Evolutionary conservation across 2,888 invertebrate species (phyloP).

Genomic region (Drosophila aldrichi): DNA sequence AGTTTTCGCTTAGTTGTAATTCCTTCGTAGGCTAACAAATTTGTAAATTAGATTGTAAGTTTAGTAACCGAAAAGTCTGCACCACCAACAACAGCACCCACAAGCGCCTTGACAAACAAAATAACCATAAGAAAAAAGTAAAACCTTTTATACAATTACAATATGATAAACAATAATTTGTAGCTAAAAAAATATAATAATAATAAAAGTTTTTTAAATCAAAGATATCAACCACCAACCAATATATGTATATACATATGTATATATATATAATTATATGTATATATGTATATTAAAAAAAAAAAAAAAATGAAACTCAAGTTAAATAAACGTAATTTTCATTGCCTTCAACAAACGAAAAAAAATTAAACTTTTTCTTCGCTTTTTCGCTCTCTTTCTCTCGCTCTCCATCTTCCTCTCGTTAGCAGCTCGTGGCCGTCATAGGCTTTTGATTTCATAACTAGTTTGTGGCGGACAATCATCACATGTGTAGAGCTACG

Average conservation of each 20-base stretch:
- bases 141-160: slow-evolving; percentile 20
- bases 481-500: slow-evolving; percentile 24
- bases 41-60: slow-evolving; percentile 62
- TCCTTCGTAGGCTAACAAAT: slow-evolving; percentile 56
- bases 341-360: slow-evolving; percentile 51
- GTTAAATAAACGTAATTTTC: slow-evolving; percentile 60
- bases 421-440: slow-evolving; percentile 29
- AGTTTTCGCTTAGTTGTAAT: slow-evolving; percentile 52
- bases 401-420: slow-evolving; percentile 13
- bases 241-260: background rate
- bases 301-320: slow-evolving; percentile 34
- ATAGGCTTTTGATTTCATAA: slow-evolving; percentile 46
- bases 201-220: no score
- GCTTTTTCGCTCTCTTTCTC: slow-evolving; percentile 20
- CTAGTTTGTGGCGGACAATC: slow-evolving; percentile 39
- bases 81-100: slow-evolving; percentile 22
- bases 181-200: slow-evolving; percentile 37
- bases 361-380: slow-evolving; percentile 45
- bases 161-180: slow-evolving; percentile 39
- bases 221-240: slow-evolving; percentile 5
- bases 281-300: no score
- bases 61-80: slow-evolving; percentile 27
- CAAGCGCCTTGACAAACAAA: slow-evolving; percentile 32
- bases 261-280: no score
- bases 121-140: slow-evolving; percentile 21